These are phyloP conservation scores for Agelastica alni DNA, from an alignment of 2,888 invertebrate species.

Conservation along the genomic window DNA sequence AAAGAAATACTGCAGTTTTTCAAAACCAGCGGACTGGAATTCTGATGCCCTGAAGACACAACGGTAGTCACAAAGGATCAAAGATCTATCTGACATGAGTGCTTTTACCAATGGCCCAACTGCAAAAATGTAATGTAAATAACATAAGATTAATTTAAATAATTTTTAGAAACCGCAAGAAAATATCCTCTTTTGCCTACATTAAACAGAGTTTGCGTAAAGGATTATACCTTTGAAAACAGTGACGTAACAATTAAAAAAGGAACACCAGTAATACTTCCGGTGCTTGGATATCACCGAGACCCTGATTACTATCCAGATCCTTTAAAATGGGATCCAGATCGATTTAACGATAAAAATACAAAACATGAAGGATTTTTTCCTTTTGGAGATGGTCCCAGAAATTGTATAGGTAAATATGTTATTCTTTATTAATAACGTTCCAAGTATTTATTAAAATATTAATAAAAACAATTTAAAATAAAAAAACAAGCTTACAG, in stretches of 20 bases:
- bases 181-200: conserved; percentile 49
- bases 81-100: too few relatives aligned
- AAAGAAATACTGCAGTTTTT: too few relatives aligned
- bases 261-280: conserved; percentile 46
- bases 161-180: conserved; percentile 49
- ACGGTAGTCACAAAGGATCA: too few relatives aligned
- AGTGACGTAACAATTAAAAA: conserved; percentile 40
- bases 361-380: conserved; percentile 41
- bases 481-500: too few relatives aligned
- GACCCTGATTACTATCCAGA: conserved; percentile 51
- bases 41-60: too few relatives aligned
- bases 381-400: conserved; percentile 49
- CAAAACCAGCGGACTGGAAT: too few relatives aligned
- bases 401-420: conserved; percentile 45
- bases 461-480: too few relatives aligned
- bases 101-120: too few relatives aligned
- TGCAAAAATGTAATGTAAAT: too few relatives aligned
- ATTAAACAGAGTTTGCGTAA: conserved; percentile 39
- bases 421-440: not conserved
- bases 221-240: conserved; percentile 40
- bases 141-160: too few relatives aligned
- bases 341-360: conserved; percentile 50
- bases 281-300: conserved; percentile 47
- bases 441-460: too few relatives aligned
- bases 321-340: conserved; percentile 53